Base-by-base conservation (phyloP, 1,140 invertebrate genomes). In the Uloborus diversus region DNA sequence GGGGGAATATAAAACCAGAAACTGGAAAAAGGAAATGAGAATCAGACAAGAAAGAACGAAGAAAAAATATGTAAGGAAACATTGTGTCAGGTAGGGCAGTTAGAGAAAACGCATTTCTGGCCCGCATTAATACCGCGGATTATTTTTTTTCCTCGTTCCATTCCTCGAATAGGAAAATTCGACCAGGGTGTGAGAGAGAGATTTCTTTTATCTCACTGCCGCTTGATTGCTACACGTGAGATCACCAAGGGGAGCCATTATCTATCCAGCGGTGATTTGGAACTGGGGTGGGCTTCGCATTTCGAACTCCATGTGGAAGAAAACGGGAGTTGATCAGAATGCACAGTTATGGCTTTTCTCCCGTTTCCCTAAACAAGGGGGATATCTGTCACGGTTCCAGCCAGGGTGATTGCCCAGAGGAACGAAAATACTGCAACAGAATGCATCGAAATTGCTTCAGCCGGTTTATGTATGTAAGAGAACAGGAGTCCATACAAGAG, bases 271-370 rank as follows among this genome's bases (percentile, higher is more conserved):
- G 71, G 71, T 75, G 71, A 75, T 75, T 75, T 75, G 61, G 61
- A n/a, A 28, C n/a, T 17, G 27, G 23, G 20, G 27, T 11, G 33
- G 57, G 20, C 13, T n/a, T 33, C 27, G 69, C 53, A 61, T 56
- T 73, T 30, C 49, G 28, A 37, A 28, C 42, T 61, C 56, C 56
- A 23, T 47, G 49, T 23, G 51, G 20, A 28, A 56, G 17, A 64
- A 35, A 53, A 75, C 25, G 73, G 56, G 64, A 69, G 76, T 79
- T 79, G 76, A 79, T 79, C 76, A 79, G 76, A 32, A 79, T 79
- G 76, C 76, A 79, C 76, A 79, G 73, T 78, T 78, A 78, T 78
- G 42, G 73, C 62, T 37, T 66, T 33, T 42, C 37, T 42, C 37
- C 17, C 7, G 7, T 42, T 42, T 17, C 37, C 17, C 17, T 17